Percentiles rank a stretch among this genome's conserved stretches.
phyloP scores from a whole-genome alignment of 2,113 vertebrate species.

The Hyla sarda region DNA sequence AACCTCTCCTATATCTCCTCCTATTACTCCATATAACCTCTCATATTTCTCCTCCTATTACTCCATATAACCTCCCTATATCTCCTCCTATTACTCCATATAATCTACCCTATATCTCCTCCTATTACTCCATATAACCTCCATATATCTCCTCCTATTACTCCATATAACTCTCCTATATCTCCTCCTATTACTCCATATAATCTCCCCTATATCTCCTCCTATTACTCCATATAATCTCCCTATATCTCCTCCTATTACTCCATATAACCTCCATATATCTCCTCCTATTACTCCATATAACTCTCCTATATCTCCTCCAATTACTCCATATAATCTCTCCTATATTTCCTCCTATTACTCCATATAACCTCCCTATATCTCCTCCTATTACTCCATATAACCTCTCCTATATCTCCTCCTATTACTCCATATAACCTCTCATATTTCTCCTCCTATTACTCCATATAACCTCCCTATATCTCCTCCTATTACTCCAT shows the following conservation, averaged over 20 bases:
- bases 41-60: no score
- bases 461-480: conserved; percentile 13
- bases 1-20: not conserved
- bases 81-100: no score
- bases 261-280: no score
- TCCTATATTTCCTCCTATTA: not conserved
- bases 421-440: no score
- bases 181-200: no score
- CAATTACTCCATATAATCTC: not conserved
- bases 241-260: conserved; percentile 8
- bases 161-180: no score
- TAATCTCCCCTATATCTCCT: not conserved
- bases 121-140: not conserved
- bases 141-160: no score
- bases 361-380: not conserved
- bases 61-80: no score
- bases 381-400: conserved; percentile 22
- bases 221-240: conserved; percentile 1
- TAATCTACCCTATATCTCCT: not conserved
- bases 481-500: conserved; percentile 7
- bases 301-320: not conserved
- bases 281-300: not conserved
- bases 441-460: not conserved
- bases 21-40: no score
- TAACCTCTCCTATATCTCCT: not conserved